Evolutionary conservation across 2,797 vertebrate genomes (phyloP), one percentile per base, ranked within the genome.

Genomic region (Fratercula arctica): DNA sequence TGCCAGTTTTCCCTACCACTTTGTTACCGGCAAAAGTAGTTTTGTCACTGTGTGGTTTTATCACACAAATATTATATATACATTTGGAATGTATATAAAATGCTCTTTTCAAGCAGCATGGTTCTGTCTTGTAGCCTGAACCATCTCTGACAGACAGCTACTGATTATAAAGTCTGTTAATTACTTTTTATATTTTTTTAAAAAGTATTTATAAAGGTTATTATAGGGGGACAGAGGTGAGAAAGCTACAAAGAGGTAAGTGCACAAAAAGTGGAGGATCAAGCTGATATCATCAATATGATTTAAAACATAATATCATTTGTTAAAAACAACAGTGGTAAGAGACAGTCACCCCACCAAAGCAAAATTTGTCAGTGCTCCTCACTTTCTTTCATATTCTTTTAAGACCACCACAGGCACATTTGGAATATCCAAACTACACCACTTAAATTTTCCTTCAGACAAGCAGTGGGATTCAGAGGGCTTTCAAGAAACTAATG

Each of bases 401-500:
- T 85, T 67, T 43, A 86, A 64, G 20, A 85, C 14, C 28, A 64
- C 15, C 43, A 48, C 11, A 63, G 56, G 16, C 73, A 87, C 29
- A 59, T n/a, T 57, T 68, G 23, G 16, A 82, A 84, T 75, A 80
- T 61, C 21, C n/a, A 79, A 75, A 26, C 8, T 56, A 74, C 3
- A 39, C 2, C 24, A 66, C 12, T 7, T 21, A 73, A 33, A 54
- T 86, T 79, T 92, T 77, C 48, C 41, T 88, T 85, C 82, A 95
- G 64, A 90, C 11, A 89, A 81, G 51, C 11, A 87, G 56, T 79
- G 7, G 63, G 29, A 61, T 84, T 90, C 67, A 74, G 53, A 74
- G 26, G 31, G 29, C 81, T 91, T 93, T 91, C 69, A 85, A 76
- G 59, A 85, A 70, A 70, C 39, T 48, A 85, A 69, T 60, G 64